Evolutionary conservation across 2,113 vertebrate genomes (phyloP), one percentile per base, ranked within the genome.

Genomic region (Sturnus vulgaris): DNA sequence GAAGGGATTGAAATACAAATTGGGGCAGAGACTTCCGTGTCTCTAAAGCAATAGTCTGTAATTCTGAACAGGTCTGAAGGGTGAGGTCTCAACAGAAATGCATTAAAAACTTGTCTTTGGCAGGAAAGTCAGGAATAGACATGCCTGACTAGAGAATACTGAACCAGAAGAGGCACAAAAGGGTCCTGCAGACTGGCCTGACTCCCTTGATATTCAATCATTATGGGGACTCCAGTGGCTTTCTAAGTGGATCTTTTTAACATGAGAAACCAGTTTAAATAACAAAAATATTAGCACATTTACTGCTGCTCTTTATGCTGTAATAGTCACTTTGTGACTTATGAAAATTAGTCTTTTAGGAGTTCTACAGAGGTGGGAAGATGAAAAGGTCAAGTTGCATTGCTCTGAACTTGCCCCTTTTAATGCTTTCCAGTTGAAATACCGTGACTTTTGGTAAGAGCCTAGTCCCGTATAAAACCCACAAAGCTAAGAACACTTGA

Each of bases 401-500:
- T 88, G 59, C 71, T 86, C 76, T 90, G 68, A 88, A 92, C 65
- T 61, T 73, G 71, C 15, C 16, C 35, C 56, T 90, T 94, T 70
- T 65, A 87, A 72, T 16, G 37, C 24, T 85, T 82, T 78, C 30
- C 56, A 59, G 53, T 60, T 91, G 68, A 96, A 94, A 91, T 68
- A 89, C 42, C 8, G 2, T 50, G 68, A 61, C 76, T 93, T 90
- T 94, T 64, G 15, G 40, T 81, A 85, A 90, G 19, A 59, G 85
- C 21, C 46, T 65, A 65, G 60, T 88, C 68, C 69, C 80, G 63
- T 42, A 39, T 64, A 80, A 92, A 96, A 91, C 4, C 27, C 83
- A 87, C 82, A 90, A 79, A 80, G 57, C 53, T 86, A 92, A 86
- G 63, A 97, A 94, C 66, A 65, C 63, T 88, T 92, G 59, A 86